phyloP scores from a whole-genome alignment of 2,797 vertebrate genomes.

The Enteromius mattozi region DNA sequence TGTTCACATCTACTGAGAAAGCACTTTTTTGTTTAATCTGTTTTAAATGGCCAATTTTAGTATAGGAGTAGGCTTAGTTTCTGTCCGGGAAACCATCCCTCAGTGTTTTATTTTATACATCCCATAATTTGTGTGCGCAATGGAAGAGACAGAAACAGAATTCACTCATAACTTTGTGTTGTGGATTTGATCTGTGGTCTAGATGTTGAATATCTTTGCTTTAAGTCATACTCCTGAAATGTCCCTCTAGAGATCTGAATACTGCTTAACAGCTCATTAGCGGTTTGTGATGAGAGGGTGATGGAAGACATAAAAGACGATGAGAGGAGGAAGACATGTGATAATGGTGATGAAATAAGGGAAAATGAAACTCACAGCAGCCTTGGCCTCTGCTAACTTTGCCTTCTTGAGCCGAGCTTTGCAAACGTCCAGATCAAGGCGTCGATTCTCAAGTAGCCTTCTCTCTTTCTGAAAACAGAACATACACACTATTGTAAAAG shows the following conservation, averaged over 20 bases:
- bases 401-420: conserved; percentile 95
- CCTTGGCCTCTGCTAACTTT: conserved; percentile 92
- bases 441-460: conserved; percentile 90
- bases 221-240: neutral
- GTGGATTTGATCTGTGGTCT: neutral
- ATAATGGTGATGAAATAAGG: neutral
- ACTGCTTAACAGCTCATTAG: neutral
- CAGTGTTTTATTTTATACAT: neutral
- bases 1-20: too few species aligned
- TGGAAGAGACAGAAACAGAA: neutral
- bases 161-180: neutral
- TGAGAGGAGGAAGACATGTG: neutral
- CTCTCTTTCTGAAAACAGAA: conserved; percentile 85
- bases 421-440: conserved; percentile 93
- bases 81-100: too few species aligned
- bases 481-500: neutral
- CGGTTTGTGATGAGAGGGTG: neutral
- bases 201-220: neutral
- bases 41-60: too few species aligned
- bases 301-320: neutral
- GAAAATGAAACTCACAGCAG: conserved; percentile 81
- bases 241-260: neutral
- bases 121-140: neutral
- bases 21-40: too few species aligned
- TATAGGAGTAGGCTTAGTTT: too few species aligned